phyloP scores from a whole-genome alignment of 2,113 vertebrate genomes.

The Sceloporus tristichus region DNA sequence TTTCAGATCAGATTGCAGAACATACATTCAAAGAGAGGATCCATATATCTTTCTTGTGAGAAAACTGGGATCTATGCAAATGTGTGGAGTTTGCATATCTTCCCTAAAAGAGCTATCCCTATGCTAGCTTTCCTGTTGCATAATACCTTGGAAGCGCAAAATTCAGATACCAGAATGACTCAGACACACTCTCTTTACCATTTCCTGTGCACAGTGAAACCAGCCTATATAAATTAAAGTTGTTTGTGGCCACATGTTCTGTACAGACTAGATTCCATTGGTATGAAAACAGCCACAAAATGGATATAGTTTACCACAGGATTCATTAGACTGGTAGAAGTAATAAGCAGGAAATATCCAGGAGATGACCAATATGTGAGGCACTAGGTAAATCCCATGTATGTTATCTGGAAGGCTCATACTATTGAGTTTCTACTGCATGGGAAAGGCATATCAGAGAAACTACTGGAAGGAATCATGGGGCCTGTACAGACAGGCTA shows the following conservation, averaged over 20 bases:
- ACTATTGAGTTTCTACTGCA: not conserved
- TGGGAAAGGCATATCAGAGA: not conserved
- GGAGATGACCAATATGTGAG: not conserved
- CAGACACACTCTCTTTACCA: not conserved
- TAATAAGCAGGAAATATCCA: slow-evolving; percentile 9
- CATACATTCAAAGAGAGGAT: too few relatives aligned
- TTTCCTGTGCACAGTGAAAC: not conserved
- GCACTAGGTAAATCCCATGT: not conserved
- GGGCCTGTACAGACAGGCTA: too few relatives aligned
- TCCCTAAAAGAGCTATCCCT: not conserved
- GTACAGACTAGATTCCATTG: not conserved
- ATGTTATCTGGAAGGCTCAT: too few relatives aligned
- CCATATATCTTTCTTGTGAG: not conserved
- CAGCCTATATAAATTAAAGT: slow-evolving; percentile 1
- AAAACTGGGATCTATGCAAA: too few relatives aligned
- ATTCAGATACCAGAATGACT: not conserved
- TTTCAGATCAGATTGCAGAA: too few relatives aligned
- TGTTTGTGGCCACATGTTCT: not conserved
- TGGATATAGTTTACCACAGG: not conserved
- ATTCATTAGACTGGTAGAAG: not conserved
- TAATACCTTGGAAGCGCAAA: not conserved
- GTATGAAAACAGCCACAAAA: slow-evolving; percentile 6
- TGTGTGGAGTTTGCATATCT: not conserved
- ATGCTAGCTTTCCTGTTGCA: not conserved
- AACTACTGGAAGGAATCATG: not conserved